phyloP scores from a whole-genome alignment of 2,113 vertebrate species.

The Heterotis niloticus region DNA sequence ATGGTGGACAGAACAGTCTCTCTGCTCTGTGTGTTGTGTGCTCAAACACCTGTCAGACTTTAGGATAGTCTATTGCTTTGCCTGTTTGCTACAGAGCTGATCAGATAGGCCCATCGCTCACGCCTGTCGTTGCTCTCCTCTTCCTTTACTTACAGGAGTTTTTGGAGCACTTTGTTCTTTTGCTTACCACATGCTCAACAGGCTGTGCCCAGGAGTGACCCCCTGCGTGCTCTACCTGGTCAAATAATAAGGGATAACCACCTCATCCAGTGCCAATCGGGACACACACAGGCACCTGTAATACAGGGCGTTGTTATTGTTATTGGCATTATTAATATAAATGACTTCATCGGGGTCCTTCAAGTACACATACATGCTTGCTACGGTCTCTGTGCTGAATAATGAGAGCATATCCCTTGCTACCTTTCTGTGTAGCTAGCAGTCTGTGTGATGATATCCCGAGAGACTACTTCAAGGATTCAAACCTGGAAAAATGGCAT shows the following conservation, averaged over 20 bases:
- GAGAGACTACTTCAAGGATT: neutral
- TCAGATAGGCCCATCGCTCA: no score
- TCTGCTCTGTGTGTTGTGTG: neutral
- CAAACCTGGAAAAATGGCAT: neutral
- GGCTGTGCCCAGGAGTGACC: neutral
- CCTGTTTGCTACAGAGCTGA: no score
- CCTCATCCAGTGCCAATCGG: neutral
- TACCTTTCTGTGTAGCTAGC: neutral
- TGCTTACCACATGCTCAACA: neutral
- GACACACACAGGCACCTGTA: neutral
- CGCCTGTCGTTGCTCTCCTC: no score
- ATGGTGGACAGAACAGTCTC: neutral
- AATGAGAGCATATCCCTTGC: neutral
- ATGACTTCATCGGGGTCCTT: constrained; percentile 27
- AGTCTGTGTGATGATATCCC: neutral
- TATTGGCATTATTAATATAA: constrained; percentile 33
- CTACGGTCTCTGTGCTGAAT: neutral
- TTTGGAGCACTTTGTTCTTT: no score
- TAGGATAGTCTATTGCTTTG: no score
- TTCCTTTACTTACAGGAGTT: neutral
- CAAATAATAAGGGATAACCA: neutral
- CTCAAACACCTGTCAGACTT: no score
- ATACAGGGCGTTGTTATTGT: constrained; percentile 20
- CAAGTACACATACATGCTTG: neutral
- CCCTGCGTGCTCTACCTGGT: neutral